Conservation (phyloP, 2,888 invertebrate species). For the Standfussiana lucernea region DNA sequence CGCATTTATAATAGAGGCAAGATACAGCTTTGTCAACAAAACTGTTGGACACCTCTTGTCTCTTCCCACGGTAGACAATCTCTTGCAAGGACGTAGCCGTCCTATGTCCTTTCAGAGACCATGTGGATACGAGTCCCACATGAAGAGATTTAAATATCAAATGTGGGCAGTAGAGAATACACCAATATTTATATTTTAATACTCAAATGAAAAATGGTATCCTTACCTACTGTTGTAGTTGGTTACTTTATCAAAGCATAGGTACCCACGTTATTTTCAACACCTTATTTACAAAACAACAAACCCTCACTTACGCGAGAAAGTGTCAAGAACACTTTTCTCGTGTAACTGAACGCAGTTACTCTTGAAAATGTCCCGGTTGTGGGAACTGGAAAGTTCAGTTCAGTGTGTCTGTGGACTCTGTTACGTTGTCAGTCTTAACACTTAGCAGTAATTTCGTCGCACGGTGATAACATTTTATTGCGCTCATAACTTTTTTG, state of each 20-base stretch:
- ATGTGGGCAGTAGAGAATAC: slow-evolving; percentile 11
- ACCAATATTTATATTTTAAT: not conserved
- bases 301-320: not conserved
- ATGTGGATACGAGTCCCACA: not conserved
- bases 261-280: not conserved
- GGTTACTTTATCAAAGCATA: not conserved
- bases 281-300: not conserved
- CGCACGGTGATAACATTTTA: slow-evolving; percentile 58
- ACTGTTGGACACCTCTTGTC: not conserved
- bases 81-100: not conserved
- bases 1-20: not conserved
- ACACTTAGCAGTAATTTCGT: slow-evolving; percentile 39
- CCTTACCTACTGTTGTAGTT: not conserved
- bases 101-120: not conserved
- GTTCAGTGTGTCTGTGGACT: slow-evolving; percentile 9
- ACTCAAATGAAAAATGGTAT: not conserved
- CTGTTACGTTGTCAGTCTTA: slow-evolving; percentile 26
- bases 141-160: slow-evolving; percentile 8
- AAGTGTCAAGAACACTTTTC: slow-evolving; percentile 10
- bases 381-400: slow-evolving; percentile 16
- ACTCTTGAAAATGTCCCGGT: slow-evolving; percentile 8
- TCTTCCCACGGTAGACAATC: slow-evolving; percentile 8
- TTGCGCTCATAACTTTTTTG: slow-evolving; percentile 55
- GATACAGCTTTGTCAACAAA: not conserved
- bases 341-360: not conserved